Conservation (phyloP, 2,888 invertebrate species). For the Oligia fasciuncula region DNA sequence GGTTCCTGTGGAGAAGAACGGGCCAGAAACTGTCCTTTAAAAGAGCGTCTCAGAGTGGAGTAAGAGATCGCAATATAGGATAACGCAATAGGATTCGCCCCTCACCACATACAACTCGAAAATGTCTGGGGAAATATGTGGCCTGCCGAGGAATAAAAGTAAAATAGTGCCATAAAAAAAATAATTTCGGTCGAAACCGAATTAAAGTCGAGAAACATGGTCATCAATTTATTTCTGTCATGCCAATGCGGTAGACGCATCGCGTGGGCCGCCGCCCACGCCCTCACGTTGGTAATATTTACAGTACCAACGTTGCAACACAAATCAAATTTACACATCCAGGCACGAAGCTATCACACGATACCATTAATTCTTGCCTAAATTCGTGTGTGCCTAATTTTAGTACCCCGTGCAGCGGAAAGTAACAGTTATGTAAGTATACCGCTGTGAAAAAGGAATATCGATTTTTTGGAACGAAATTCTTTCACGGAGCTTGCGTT, state of each 20-base stretch:
- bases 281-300: not conserved
- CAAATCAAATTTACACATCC: conserved; percentile 10
- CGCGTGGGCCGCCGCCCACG: not conserved
- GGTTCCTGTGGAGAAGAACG: not conserved
- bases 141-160: not conserved
- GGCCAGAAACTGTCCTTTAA: not conserved
- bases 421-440: no score
- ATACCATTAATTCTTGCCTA: not conserved
- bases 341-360: not conserved
- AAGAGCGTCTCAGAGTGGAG: no score
- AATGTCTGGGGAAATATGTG: not conserved
- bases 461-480: no score
- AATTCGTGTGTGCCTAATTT: not conserved
- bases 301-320: conserved; percentile 4
- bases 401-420: not conserved
- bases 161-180: not conserved
- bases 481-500: no score
- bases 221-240: conserved; percentile 8
- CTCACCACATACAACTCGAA: not conserved
- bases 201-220: not conserved
- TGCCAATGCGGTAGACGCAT: not conserved
- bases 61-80: not conserved
- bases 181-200: not conserved
- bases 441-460: no score
- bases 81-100: not conserved